Evolutionary conservation across 2,888 invertebrate genomes (phyloP).

Genomic region (Palloptera scutellata): DNA sequence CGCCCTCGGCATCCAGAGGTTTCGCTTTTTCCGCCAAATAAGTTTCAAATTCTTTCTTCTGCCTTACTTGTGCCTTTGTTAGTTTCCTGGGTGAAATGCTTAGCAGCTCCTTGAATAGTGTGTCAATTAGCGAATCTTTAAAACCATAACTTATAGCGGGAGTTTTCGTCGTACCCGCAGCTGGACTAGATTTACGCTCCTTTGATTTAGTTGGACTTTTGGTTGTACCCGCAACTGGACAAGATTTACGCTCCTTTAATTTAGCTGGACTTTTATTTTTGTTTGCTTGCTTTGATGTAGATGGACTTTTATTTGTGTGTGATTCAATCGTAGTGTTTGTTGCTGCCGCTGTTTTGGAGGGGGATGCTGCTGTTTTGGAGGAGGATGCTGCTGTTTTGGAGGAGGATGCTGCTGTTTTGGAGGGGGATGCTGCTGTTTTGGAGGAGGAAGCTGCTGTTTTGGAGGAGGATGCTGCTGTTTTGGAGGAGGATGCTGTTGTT

Average conservation of each 20-base stretch:
- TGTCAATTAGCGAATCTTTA: conserved; percentile 22
- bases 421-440: no score
- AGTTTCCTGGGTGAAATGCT: conserved; percentile 28
- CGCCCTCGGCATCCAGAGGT: not conserved
- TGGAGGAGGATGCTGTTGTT: not conserved
- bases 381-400: no score
- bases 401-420: no score
- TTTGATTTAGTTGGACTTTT: not conserved
- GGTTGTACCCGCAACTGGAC: conserved; percentile 4
- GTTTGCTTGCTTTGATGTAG: no score
- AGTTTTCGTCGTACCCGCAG: conserved; percentile 11
- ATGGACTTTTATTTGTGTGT: not conserved
- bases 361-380: no score
- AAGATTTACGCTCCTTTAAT: not conserved
- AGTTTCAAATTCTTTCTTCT: conserved; percentile 36
- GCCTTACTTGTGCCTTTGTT: conserved; percentile 35
- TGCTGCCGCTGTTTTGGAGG: not conserved
- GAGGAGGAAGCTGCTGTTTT: no score
- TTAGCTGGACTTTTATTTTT: not conserved
- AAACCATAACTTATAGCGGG: not conserved
- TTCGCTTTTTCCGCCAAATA: conserved; percentile 35
- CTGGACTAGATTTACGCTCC: not conserved
- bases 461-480: not conserved
- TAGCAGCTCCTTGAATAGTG: conserved; percentile 29
- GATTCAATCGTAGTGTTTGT: not conserved